Conservation (phyloP, 2,113 vertebrate genomes). For the Melospiza georgiana region DNA sequence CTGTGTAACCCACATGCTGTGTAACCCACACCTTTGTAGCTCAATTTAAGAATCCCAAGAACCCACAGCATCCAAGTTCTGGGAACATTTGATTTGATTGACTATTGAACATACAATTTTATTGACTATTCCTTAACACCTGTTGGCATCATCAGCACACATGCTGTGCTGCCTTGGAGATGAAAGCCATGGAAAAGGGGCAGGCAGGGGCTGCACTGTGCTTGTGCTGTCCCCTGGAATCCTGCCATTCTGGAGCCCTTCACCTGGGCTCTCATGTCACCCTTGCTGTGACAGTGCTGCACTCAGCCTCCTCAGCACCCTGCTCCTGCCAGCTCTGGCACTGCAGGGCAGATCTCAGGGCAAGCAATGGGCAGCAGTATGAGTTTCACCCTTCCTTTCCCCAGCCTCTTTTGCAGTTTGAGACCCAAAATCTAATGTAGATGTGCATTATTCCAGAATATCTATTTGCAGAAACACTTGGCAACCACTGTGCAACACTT, state of each 20-base stretch:
- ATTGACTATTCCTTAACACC: neutral
- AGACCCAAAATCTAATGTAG: neutral
- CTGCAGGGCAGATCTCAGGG: neutral
- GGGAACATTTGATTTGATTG: neutral
- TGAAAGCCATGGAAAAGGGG: neutral
- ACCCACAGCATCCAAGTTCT: rapidly evolving
- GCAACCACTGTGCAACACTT: neutral
- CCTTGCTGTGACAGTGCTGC: neutral
- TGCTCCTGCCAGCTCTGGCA: neutral
- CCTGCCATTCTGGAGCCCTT: neutral
- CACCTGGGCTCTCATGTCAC: neutral
- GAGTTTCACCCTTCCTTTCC: neutral
- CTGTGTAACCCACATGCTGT: rapidly evolving
- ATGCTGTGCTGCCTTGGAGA: neutral
- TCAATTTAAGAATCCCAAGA: neutral
- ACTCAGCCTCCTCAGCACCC: neutral
- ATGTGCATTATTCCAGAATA: neutral
- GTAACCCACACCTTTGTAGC: neutral
- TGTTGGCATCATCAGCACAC: neutral
- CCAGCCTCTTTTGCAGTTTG: neutral
- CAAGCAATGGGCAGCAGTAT: neutral
- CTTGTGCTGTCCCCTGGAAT: neutral
- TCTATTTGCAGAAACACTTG: neutral
- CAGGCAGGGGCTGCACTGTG: no score
- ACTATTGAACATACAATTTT: neutral